Evolutionary conservation across 2,888 invertebrate species (phyloP).

Genomic region (Netelia melanura): DNA sequence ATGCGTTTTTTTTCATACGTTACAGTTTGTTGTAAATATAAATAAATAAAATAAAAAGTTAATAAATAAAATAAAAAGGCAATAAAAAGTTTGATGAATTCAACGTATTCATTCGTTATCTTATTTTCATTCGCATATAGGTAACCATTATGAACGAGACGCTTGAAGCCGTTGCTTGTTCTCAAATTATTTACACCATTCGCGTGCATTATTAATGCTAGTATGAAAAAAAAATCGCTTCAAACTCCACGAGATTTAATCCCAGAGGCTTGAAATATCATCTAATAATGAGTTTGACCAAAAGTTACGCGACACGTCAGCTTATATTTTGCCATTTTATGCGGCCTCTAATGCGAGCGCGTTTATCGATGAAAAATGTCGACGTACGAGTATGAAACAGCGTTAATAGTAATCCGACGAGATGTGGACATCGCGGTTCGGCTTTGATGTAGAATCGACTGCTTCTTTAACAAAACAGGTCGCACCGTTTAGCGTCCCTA

Average conservation of each 20-base stretch:
- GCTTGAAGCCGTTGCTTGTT: constrained; percentile 20
- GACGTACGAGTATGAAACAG: constrained; percentile 60
- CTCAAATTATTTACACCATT: constrained; percentile 32
- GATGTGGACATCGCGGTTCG: constrained; percentile 55
- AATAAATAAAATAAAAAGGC: too few relatives aligned
- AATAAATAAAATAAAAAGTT: too few relatives aligned
- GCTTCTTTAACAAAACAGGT: constrained; percentile 32
- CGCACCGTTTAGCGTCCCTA: constrained; percentile 46
- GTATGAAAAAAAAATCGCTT: constrained; percentile 1
- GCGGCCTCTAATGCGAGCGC: constrained; percentile 10
- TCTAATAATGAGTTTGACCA: constrained; percentile 62
- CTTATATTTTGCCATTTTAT: constrained; percentile 58
- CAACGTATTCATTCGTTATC: not conserved
- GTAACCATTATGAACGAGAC: constrained; percentile 8
- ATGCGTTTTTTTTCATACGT: too few relatives aligned
- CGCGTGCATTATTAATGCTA: constrained; percentile 11
- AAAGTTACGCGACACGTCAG: constrained; percentile 67
- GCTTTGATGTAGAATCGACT: constrained; percentile 54
- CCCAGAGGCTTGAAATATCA: constrained; percentile 61
- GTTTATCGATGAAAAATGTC: constrained; percentile 65
- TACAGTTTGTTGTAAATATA: too few relatives aligned
- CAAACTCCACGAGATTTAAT: constrained; percentile 47
- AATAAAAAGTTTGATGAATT: not conserved
- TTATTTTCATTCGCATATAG: not conserved
- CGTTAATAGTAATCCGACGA: constrained; percentile 71